A percentile compares a stretch with the other conserved stretches of the same genome.
phyloP scores from a whole-genome alignment of 2,113 vertebrate genomes.

The Eclectus roratus region DNA sequence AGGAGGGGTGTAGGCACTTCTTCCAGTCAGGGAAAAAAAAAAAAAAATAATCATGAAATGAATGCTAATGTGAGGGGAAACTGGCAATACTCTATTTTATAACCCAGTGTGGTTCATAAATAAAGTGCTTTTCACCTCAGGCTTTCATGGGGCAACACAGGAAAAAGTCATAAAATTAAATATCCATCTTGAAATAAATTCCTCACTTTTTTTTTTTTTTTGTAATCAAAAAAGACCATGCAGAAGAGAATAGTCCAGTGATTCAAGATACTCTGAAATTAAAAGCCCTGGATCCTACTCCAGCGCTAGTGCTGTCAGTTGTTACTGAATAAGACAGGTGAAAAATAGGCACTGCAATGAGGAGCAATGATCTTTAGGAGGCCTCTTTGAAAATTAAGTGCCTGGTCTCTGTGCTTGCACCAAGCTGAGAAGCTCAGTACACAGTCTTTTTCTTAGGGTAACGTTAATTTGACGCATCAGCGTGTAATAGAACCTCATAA shows the following conservation, averaged over 20 bases:
- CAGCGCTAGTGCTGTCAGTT: neutral
- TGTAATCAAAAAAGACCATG: neutral
- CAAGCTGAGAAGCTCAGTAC: neutral
- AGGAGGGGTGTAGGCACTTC: constrained; percentile 67
- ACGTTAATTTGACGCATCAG: neutral
- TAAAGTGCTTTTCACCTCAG: neutral
- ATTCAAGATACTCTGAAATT: neutral
- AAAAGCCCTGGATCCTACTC: neutral
- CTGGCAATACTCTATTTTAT: neutral
- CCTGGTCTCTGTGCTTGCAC: neutral
- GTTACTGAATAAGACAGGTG: neutral
- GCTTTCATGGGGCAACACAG: neutral
- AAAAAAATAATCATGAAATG: constrained; percentile 60
- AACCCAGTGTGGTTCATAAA: neutral
- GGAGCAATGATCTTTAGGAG: neutral
- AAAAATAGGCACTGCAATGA: neutral
- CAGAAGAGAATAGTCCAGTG: neutral
- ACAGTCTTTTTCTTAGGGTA: neutral
- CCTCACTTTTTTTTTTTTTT: neutral
- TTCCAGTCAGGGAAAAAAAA: constrained; percentile 57
- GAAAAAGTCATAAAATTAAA: neutral
- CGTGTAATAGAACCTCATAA: neutral
- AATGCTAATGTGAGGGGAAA: constrained; percentile 68
- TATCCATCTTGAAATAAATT: neutral
- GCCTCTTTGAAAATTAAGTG: neutral